Conservation (phyloP, 2,797 vertebrate genomes). For the Aeoliscus strigatus region DNA sequence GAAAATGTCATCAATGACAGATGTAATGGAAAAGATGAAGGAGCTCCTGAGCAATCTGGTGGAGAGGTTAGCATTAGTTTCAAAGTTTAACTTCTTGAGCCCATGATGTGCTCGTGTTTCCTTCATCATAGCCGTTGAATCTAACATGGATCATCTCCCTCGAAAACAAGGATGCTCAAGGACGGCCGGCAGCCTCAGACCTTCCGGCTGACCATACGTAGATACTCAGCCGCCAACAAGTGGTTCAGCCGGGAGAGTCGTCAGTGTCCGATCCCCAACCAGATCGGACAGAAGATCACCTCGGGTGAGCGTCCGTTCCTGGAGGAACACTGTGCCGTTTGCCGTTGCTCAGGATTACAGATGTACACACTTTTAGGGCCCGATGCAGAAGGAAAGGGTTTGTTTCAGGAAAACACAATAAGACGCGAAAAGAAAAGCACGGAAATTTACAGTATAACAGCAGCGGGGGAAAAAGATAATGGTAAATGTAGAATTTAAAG, state of each 20-base stretch:
- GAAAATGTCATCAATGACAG: constrained; percentile 79
- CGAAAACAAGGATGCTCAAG: constrained; percentile 72
- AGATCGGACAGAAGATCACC: constrained; percentile 73
- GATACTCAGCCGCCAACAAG: constrained; percentile 63
- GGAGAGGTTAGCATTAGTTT: constrained; percentile 67
- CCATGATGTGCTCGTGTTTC: fast-evolving
- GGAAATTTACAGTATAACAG: too few species aligned
- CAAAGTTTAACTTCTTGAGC: not conserved
- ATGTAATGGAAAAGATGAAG: constrained; percentile 77
- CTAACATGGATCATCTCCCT: constrained; percentile 13
- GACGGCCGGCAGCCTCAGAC: constrained; percentile 85
- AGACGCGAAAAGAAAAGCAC: too few species aligned
- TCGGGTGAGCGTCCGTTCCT: constrained; percentile 75
- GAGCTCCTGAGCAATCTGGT: constrained; percentile 79
- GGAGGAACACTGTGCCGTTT: too few species aligned
- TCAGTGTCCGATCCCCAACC: constrained; percentile 82
- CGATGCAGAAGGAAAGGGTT: too few species aligned
- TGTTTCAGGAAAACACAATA: too few species aligned
- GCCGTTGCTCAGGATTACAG: too few species aligned
- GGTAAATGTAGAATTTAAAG: too few species aligned
- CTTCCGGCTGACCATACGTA: constrained; percentile 77
- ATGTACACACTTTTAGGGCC: too few species aligned
- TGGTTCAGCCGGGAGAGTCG: constrained; percentile 83
- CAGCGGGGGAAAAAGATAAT: too few species aligned
- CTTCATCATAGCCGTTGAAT: not conserved